Conservation (phyloP, 2,113 vertebrate species). For the Craseonycteris thonglongyai region DNA sequence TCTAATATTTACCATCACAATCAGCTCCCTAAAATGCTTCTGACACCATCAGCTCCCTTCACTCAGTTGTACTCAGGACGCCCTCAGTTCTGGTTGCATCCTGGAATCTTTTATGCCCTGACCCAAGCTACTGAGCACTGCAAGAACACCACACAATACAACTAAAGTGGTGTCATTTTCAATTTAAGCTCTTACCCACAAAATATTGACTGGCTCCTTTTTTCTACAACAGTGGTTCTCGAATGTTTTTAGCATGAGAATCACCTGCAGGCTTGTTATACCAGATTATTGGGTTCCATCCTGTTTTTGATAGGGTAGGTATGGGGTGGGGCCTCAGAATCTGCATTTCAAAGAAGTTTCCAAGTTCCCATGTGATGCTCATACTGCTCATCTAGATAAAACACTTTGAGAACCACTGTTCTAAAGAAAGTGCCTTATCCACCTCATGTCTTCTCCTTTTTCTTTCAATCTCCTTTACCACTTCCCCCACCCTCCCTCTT, state of each 20-base stretch:
- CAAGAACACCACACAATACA: neutral
- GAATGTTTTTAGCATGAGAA: neutral
- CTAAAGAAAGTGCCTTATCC: neutral
- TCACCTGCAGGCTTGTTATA: neutral
- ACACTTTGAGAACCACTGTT: neutral
- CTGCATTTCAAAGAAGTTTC: neutral
- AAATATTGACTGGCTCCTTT: neutral
- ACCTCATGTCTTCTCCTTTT: neutral
- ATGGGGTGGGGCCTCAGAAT: neutral
- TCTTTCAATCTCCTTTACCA: neutral
- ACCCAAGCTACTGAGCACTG: neutral
- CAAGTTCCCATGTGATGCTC: neutral
- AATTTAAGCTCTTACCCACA: neutral
- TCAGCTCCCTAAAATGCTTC: neutral
- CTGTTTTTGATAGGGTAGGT: neutral
- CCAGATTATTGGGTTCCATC: neutral
- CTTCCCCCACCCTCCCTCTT: neutral
- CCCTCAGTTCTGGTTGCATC: neutral
- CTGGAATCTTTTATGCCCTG: neutral
- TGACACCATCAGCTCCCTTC: no score
- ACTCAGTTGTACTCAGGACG: neutral
- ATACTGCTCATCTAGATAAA: neutral
- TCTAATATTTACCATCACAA: neutral
- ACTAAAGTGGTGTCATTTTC: neutral
- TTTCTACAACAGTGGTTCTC: neutral